Evolutionary conservation across 2,113 vertebrate species (phyloP), one percentile per base, ranked within the genome.

Genomic region (Talpa occidentalis): DNA sequence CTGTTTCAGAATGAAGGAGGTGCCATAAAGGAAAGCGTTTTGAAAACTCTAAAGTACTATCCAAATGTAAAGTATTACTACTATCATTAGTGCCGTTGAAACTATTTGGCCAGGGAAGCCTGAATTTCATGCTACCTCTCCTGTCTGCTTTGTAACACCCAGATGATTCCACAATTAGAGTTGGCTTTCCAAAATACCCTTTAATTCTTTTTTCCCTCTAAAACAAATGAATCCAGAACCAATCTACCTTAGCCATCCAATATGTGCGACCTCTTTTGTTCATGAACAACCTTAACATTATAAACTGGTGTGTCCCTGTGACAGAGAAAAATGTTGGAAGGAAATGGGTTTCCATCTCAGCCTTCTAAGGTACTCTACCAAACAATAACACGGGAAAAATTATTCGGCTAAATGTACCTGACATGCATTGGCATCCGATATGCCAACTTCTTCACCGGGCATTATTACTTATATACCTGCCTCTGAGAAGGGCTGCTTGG

Each of bases 311-410:
- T 73, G 92, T 6, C 2, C 88, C 26, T 64, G n/a, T 93, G 95
- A 62, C 80, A 77, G 85, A 95, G 94, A 95, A 92, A 91, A 72
- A 95, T 88, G 77, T 21, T 4, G 5, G 54, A 82, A 92, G 79
- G 88, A 94, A 95, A 90, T 93, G 35, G 73, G n/a, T 84, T 87
- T 94, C 96, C 37, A 89, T 77, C 82, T 92, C 35, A 3, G 84
- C 70, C 82, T 94, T 95, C 95, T 81, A 94, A 96, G 90, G 94
- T 89, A 74, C 49, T 95, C 59, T 42, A 24, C 95, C 26, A 90
- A 94, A 96, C 95, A 96, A 89, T 94, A 97, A 94, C 19, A 40
- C 88, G 97, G 87, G 77, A 94, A 84, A 96, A 95, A 98, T 97
- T 84, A 93, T 79, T 96, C 56, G 24, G 60, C 94, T 97, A 94